Evolutionary conservation across 2,888 invertebrate genomes (phyloP).

Genomic region (Parelbella ahira): DNA sequence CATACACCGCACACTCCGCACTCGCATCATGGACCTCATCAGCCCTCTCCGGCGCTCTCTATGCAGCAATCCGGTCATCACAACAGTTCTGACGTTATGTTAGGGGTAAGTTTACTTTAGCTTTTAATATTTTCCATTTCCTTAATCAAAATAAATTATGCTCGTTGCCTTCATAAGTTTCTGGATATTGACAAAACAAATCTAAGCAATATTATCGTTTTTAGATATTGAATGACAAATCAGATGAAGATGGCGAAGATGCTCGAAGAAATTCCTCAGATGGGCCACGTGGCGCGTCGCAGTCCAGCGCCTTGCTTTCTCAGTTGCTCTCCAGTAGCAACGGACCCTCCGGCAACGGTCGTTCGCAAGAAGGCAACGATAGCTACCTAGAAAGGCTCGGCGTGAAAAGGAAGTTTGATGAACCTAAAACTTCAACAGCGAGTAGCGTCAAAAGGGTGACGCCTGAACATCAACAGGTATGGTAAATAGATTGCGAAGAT

Average conservation of each 20-base stretch:
- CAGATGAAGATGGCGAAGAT: constrained; percentile 88
- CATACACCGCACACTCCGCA: constrained; percentile 36
- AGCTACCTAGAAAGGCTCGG: constrained; percentile 59
- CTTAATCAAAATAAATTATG: neutral
- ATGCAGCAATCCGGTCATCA: constrained; percentile 32
- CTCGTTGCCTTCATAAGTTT: too few relatives aligned
- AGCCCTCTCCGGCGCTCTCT: constrained; percentile 19
- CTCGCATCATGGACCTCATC: constrained; percentile 36
- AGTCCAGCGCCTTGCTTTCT: constrained; percentile 60
- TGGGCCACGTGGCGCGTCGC: constrained; percentile 39
- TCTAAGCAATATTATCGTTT: constrained; percentile 30
- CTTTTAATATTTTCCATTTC: neutral
- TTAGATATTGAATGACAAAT: constrained; percentile 90
- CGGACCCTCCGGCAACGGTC: constrained; percentile 57
- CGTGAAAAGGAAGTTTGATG: constrained; percentile 69
- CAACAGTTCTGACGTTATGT: constrained; percentile 60
- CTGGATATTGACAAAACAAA: too few relatives aligned
- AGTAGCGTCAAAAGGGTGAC: constrained; percentile 79
- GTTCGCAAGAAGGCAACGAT: constrained; percentile 53
- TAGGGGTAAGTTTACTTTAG: constrained; percentile 16
- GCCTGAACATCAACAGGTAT: constrained; percentile 74
- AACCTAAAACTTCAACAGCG: constrained; percentile 80
- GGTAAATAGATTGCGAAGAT: too few relatives aligned
- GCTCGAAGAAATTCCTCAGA: constrained; percentile 64
- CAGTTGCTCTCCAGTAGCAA: constrained; percentile 67